Conservation (phyloP, 2,888 invertebrate genomes). For the Hydropsyche betteni region DNA sequence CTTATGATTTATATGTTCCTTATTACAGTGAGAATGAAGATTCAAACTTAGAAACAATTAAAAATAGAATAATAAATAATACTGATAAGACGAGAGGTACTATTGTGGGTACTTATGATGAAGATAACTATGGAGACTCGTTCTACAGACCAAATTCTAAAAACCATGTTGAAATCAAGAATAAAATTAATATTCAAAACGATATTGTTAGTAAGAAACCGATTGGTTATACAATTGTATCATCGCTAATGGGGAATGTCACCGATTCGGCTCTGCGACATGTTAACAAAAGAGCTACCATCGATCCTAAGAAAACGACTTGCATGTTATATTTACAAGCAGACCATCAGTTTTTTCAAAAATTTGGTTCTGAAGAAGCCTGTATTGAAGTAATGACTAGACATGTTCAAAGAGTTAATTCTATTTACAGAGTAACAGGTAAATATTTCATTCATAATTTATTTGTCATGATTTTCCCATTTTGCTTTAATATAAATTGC, state of each 20-base stretch:
- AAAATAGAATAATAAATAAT: slow-evolving; percentile 65
- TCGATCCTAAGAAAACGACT: slow-evolving; percentile 89
- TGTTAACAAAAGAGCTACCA: slow-evolving; percentile 73
- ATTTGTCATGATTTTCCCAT: background rate
- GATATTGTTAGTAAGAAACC: slow-evolving; percentile 71
- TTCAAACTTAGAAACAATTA: slow-evolving; percentile 58
- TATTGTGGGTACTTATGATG: slow-evolving; percentile 53
- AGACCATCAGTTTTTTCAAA: slow-evolving; percentile 94
- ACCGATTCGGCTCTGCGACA: slow-evolving; percentile 67
- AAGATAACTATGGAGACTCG: slow-evolving; percentile 57
- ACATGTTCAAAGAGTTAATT: slow-evolving; percentile 92
- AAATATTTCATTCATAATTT: slow-evolving; percentile 50
- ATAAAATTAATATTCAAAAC: slow-evolving; percentile 71
- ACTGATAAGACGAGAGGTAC: slow-evolving; percentile 63
- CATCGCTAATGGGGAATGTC: slow-evolving; percentile 58
- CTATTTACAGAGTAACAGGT: slow-evolving; percentile 87
- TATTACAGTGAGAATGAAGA: slow-evolving; percentile 71
- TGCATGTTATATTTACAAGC: slow-evolving; percentile 97
- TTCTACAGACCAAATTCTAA: slow-evolving; percentile 70
- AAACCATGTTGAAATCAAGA: slow-evolving; percentile 73
- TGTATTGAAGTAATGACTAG: slow-evolving; percentile 95
- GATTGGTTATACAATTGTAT: slow-evolving; percentile 62
- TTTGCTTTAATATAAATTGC: background rate
- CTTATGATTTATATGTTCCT: slow-evolving; percentile 72
- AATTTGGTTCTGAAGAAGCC: slow-evolving; percentile 92